Evolutionary conservation across 2,888 invertebrate genomes (phyloP).

Genomic region (Andrena dorsata): DNA sequence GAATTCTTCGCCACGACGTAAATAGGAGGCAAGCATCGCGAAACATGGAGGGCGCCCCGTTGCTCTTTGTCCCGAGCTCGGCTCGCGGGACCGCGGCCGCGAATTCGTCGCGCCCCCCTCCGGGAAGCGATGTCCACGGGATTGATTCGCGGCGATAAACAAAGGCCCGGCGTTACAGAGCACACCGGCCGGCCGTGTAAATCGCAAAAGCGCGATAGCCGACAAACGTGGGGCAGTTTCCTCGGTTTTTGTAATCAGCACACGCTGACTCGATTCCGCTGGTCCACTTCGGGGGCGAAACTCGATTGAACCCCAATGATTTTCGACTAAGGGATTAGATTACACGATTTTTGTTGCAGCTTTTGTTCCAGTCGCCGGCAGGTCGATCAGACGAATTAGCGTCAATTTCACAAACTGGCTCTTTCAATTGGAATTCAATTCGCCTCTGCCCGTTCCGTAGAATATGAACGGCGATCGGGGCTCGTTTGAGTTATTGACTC

Average conservation of each 20-base stretch:
- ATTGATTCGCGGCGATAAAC: conserved; percentile 2
- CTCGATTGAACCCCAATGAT: conserved; percentile 63
- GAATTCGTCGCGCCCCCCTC: background rate
- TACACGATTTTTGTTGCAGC: conserved; percentile 69
- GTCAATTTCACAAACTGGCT: conserved; percentile 60
- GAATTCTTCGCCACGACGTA: background rate
- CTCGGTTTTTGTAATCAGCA: conserved; percentile 32
- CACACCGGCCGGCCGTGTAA: conserved; percentile 1
- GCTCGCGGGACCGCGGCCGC: background rate
- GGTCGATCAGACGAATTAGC: conserved; percentile 56
- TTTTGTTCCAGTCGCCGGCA: conserved; percentile 38
- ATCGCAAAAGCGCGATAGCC: conserved; percentile 10
- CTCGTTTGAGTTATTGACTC: conserved; percentile 36
- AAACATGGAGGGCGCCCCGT: background rate
- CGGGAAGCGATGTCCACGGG: too few relatives aligned
- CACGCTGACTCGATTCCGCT: conserved; percentile 47
- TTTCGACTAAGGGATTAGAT: conserved; percentile 65
- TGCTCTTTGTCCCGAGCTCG: background rate
- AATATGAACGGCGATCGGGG: conserved; percentile 42
- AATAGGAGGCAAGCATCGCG: conserved; percentile 6
- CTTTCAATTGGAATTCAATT: conserved; percentile 60
- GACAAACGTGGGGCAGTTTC: conserved; percentile 3
- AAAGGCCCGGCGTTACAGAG: background rate
- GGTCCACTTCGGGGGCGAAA: conserved; percentile 47
- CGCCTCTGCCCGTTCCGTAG: conserved; percentile 33